phyloP scores from a whole-genome alignment of 2,113 vertebrate species.

The Axis porcinus region DNA sequence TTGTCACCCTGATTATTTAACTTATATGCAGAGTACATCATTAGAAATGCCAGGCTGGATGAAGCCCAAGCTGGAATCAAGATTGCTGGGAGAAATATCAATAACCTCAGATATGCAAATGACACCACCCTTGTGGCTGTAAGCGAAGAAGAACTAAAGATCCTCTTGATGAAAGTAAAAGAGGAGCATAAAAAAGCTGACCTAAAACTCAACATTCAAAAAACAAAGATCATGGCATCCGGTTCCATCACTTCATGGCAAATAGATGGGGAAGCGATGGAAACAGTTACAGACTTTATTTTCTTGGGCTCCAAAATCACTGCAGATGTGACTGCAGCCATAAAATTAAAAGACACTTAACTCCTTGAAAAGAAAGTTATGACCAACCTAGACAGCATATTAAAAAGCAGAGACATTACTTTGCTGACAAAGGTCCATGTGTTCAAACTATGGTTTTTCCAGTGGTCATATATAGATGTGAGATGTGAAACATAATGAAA shows the following conservation, averaged over 20 bases:
- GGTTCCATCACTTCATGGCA: neutral
- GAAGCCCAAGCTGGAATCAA: neutral
- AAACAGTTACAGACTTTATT: neutral
- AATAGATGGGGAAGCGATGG: neutral
- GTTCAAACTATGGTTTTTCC: neutral
- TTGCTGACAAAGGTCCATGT: neutral
- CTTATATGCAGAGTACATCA: neutral
- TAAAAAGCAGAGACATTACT: neutral
- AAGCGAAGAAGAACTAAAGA: neutral
- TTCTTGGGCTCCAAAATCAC: neutral
- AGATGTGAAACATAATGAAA: neutral
- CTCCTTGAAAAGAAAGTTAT: neutral
- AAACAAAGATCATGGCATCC: neutral
- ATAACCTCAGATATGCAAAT: neutral
- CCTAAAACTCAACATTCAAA: neutral
- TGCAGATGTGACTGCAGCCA: neutral
- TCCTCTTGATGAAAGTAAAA: neutral
- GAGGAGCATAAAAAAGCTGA: neutral
- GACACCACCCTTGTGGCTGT: neutral
- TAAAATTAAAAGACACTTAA: neutral
- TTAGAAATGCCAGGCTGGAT: neutral
- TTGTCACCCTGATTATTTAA: neutral
- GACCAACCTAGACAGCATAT: neutral
- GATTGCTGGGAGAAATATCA: neutral
- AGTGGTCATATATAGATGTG: neutral